Evolutionary conservation across 1,140 invertebrate genomes (phyloP), one percentile per base, ranked within the genome.

Genomic region (Bombus confusus): DNA sequence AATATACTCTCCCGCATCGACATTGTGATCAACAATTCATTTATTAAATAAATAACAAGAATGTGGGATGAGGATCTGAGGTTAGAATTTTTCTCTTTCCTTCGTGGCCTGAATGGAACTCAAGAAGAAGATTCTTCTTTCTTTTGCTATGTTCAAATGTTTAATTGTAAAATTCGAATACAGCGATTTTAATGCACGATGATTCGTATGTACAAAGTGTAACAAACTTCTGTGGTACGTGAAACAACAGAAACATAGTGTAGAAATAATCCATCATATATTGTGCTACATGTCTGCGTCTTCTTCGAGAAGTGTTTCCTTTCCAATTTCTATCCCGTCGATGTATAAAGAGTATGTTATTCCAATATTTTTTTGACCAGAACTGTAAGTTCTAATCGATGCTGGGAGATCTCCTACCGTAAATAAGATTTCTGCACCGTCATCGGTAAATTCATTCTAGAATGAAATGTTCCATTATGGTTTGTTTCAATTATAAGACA

Each of bases 401-500:
- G 95, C 96, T 43, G 95, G 92, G n/a, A 94, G 92, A 8, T 94
- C 95, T 8, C 91, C 95, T 18, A 97, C 91, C 41, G 95, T 92
- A 94, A 98, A 98, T 87, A 97, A 95, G 9, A 97, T 98, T 93
- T 97, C 97, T 18, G 97, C 97, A 22, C 97, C 97, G 59, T 96
- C 96, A 78, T 98, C 97, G 28, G 97, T 96, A 93, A 98, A 98
- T 92, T 98, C 97, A 62, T 96, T 97, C 97, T 97, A 81, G 69
- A 88, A 78, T 75, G 71, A 73, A 86, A 85, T 64, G 64, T 43
- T 77, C 31, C 39, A 52, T 76, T 81, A 47, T 8, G 68, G 13
- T 76, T 75, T 43, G 3, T 85, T 57, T 47, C 9, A 84, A 31
- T 59, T 5, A 57, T 15, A 52, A 59, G 28, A 37, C 3, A 69